Percentiles rank a stretch among this genome's conserved stretches.
These are phyloP conservation scores for Buphagus erythrorhynchus DNA, from an alignment of 2,797 vertebrate species.

Conservation along the genomic window DNA sequence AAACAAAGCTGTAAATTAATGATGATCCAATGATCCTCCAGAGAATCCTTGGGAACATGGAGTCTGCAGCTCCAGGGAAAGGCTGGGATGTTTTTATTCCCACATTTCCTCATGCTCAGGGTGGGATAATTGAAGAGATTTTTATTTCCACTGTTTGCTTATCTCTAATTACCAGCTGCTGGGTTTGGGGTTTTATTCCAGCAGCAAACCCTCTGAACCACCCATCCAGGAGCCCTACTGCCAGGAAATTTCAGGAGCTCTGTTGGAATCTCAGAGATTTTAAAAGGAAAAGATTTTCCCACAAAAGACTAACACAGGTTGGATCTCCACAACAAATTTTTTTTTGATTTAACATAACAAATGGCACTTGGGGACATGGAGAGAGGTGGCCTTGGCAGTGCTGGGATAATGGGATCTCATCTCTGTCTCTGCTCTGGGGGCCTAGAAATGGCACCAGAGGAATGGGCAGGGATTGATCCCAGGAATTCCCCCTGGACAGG, in stretches of 20 bases:
- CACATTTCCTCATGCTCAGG: background rate
- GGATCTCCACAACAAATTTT: background rate
- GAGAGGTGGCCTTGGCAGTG: background rate
- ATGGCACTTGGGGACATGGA: background rate
- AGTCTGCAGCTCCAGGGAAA: background rate
- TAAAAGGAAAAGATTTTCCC: background rate
- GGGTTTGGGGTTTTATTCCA: background rate
- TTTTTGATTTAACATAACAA: background rate
- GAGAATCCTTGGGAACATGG: background rate
- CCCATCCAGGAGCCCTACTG: background rate
- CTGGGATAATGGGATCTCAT: background rate
- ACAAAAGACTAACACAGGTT: no score
- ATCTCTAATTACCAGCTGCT: slow-evolving; percentile 15
- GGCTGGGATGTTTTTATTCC: background rate
- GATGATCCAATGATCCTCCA: background rate
- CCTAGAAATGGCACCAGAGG: background rate
- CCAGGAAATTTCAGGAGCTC: background rate
- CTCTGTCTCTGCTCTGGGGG: background rate
- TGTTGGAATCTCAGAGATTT: background rate
- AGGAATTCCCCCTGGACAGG: background rate
- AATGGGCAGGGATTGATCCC: background rate
- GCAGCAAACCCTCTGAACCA: background rate
- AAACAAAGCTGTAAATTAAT: background rate
- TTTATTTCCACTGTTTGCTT: background rate
- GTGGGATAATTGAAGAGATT: background rate